These are phyloP conservation scores for Lepidotrigona ventralis DNA, from an alignment of 1,140 invertebrate species.

Conservation along the genomic window DNA sequence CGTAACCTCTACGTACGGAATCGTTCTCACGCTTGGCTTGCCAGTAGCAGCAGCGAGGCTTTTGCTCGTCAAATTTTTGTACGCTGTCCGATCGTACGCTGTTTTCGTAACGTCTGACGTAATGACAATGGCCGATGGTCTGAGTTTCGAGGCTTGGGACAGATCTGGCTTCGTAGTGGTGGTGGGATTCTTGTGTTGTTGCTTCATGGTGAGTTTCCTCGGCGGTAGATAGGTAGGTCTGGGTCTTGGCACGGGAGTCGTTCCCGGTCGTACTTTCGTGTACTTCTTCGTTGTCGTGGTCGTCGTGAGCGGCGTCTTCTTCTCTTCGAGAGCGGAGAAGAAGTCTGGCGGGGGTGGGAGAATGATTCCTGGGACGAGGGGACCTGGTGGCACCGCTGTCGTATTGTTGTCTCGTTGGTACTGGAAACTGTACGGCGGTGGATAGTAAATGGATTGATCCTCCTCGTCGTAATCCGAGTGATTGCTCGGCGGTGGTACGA, in stretches of 20 bases:
- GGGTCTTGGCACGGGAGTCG: slow-evolving; percentile 71
- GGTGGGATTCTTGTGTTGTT: slow-evolving; percentile 73
- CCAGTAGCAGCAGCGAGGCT: slow-evolving; percentile 61
- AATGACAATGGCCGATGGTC: slow-evolving; percentile 45
- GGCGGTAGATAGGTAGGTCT: slow-evolving; percentile 64
- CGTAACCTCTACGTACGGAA: slow-evolving; percentile 60
- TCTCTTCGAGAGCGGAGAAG: slow-evolving; percentile 84
- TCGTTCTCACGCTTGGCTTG: background rate
- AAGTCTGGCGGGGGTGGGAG: slow-evolving; percentile 92
- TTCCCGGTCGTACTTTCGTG: slow-evolving; percentile 73
- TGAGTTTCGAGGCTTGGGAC: slow-evolving; percentile 49
- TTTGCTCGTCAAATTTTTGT: slow-evolving; percentile 70
- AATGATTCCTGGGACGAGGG: slow-evolving; percentile 92
- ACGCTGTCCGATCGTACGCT: slow-evolving; percentile 54
- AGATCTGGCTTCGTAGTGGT: slow-evolving; percentile 68
- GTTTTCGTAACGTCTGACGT: slow-evolving; percentile 64
- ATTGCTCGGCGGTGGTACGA: slow-evolving; percentile 86
- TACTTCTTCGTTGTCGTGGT: slow-evolving; percentile 67
- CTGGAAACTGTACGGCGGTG: slow-evolving; percentile 92
- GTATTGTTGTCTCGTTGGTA: slow-evolving; percentile 90
- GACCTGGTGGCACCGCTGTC: slow-evolving; percentile 89
- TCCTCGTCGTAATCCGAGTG: slow-evolving; percentile 90
- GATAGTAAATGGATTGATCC: slow-evolving; percentile 94
- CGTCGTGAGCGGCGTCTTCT: slow-evolving; percentile 50
- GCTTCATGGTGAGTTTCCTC: slow-evolving; percentile 75